Base-by-base conservation (phyloP, 92 coral and sea anemone genomes). In the Porites lobata region DNA sequence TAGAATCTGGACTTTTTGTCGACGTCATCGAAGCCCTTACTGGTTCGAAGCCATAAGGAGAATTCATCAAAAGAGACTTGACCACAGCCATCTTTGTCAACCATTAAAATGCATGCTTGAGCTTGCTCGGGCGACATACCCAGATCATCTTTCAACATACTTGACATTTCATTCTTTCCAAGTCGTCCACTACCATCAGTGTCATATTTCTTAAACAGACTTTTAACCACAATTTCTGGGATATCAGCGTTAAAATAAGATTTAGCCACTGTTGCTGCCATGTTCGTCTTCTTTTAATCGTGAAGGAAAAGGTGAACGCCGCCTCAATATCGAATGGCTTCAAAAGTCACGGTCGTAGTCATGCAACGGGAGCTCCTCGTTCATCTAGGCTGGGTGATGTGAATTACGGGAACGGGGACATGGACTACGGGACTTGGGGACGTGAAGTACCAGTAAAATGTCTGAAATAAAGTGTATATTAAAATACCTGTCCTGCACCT, bases 41-140 rank as follows among this genome's bases (percentile, higher is more conserved):
- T 94, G 75, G 94, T 85, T 21, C 94, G 89, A 62, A 97, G 79
- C 98, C 98, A 97, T 24, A 75, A 85, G 66, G 80, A 63, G 61
- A 97, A 91, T 84, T 97, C 99, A 9, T 95, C 97, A 67, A 90
- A 95, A 17, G 91, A 82, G 13, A 97, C 88, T 2, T 78, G 75
- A 22, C 98, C 96, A 18, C 84, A 85, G 58, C 98, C 98, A 85
- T 97, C 98, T 90, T 91, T 94, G 85, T 97, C 99, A 4, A 97
- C 80, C 10, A 93, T 64, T 91, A 95, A 59, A 66, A 89, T 66
- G 73, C 88, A 85, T 0, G 94, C 90, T 78, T 94, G 96, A 24
- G 97, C 96, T 81, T 95, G 93, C 6, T 95, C 89, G 2, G 81
- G 79, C 0, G 88, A 79, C 92, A 97, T n/a, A 3, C 97, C 99